phyloP scores from a whole-genome alignment of 1,140 invertebrate genomes.

The Acromyrmex charruanus region DNA sequence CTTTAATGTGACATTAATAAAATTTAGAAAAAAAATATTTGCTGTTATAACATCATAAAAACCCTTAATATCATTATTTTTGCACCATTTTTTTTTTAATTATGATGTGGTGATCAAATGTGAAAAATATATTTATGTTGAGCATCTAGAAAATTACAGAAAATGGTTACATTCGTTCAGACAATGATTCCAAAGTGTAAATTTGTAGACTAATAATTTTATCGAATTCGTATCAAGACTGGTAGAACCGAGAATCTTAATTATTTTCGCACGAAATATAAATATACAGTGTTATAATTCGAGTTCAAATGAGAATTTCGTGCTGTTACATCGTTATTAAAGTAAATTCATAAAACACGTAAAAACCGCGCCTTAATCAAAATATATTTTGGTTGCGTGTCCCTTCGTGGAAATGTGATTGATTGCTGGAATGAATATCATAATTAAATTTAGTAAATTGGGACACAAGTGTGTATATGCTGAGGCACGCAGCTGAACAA shows the following conservation, averaged over 20 bases:
- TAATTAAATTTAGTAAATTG: conserved; percentile 33
- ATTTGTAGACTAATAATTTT: conserved; percentile 22
- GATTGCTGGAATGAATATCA: conserved; percentile 9
- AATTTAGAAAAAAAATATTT: too few species aligned
- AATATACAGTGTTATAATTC: conserved; percentile 26
- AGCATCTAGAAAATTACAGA: too few species aligned
- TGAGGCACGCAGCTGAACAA: background rate
- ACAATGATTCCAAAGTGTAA: too few species aligned
- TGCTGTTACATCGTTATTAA: conserved; percentile 4
- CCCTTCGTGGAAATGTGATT: background rate
- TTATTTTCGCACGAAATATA: background rate
- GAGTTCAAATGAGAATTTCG: conserved; percentile 13
- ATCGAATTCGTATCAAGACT: conserved; percentile 13
- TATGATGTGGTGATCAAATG: too few species aligned
- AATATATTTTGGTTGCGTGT: conserved; percentile 37
- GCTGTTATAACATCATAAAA: too few species aligned
- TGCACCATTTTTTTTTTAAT: too few species aligned
- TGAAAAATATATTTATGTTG: too few species aligned
- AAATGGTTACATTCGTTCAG: too few species aligned
- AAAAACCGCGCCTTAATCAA: conserved; percentile 40
- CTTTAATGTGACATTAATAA: too few species aligned
- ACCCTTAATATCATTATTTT: too few species aligned
- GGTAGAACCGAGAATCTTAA: conserved; percentile 2
- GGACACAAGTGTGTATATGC: background rate
- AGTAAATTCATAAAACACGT: conserved; percentile 19